Conservation (phyloP, 2,888 invertebrate genomes). For the Parnassius smintheus region DNA sequence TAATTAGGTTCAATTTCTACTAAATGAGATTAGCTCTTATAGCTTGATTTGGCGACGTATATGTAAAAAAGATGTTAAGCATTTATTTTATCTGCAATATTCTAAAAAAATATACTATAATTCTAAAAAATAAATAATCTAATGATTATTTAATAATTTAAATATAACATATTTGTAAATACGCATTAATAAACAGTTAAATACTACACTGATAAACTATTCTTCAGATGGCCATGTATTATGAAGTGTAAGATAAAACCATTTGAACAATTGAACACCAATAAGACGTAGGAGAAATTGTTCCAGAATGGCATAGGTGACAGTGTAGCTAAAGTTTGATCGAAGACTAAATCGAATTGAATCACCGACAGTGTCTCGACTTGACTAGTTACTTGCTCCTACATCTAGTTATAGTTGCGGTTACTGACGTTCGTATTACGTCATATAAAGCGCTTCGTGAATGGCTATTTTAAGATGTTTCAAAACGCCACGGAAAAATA, state of each 20-base stretch:
- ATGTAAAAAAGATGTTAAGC: no score
- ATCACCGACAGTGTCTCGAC: constrained; percentile 28
- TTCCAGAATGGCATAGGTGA: constrained; percentile 1
- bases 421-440: constrained; percentile 42
- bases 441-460: constrained; percentile 54
- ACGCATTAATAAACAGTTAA: no score
- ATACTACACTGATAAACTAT: no score
- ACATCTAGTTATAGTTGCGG: constrained; percentile 28
- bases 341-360: constrained; percentile 31
- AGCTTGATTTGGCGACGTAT: no score
- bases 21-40: no score
- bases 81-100: no score
- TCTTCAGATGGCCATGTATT: no score
- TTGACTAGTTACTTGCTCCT: constrained; percentile 27
- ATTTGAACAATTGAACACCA: background rate
- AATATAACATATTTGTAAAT: no score
- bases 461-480: constrained; percentile 64
- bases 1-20: no score
- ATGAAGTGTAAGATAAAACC: background rate
- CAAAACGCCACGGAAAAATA: constrained; percentile 61
- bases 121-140: no score
- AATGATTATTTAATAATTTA: no score
- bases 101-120: no score
- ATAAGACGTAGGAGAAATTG: constrained; percentile 4
- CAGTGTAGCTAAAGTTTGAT: constrained; percentile 12